A percentile compares a stretch with the other conserved stretches of the same genome.
These are phyloP conservation scores for Drosophila lacicola DNA, from an alignment of 2,888 invertebrate genomes.

Conservation along the genomic window DNA sequence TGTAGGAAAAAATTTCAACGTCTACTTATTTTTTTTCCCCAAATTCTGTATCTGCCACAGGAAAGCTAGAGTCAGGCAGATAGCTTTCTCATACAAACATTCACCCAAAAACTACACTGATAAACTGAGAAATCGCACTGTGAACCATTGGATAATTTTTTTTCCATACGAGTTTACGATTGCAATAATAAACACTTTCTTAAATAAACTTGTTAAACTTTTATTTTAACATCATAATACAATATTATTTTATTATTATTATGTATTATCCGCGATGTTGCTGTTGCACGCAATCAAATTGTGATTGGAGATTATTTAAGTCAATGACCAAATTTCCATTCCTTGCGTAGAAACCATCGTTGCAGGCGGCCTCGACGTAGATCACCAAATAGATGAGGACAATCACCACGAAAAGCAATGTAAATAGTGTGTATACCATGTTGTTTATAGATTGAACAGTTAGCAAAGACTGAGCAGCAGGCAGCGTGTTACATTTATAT, in stretches of 20 bases:
- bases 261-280: conserved; percentile 32
- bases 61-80: no score
- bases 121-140: no score
- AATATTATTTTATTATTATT: neutral
- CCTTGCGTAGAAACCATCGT: conserved; percentile 33
- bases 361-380: conserved; percentile 32
- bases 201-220: neutral
- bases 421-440: neutral
- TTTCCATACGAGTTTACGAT: no score
- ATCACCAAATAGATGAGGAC: neutral
- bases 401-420: neutral
- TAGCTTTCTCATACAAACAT: no score
- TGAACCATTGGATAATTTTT: no score
- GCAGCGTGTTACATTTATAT: conserved; percentile 14
- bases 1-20: no score
- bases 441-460: conserved; percentile 28
- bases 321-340: conserved; percentile 56
- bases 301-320: conserved; percentile 18
- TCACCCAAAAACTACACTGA: no score
- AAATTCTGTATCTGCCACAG: no score
- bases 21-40: no score
- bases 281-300: conserved; percentile 47
- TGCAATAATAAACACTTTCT: neutral
- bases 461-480: neutral
- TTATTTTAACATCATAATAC: conserved; percentile 7